A percentile compares a stretch with the other conserved stretches of the same genome.
Conservation (phyloP, 2,888 invertebrate genomes). For the Heliconius charithonia region DNA sequence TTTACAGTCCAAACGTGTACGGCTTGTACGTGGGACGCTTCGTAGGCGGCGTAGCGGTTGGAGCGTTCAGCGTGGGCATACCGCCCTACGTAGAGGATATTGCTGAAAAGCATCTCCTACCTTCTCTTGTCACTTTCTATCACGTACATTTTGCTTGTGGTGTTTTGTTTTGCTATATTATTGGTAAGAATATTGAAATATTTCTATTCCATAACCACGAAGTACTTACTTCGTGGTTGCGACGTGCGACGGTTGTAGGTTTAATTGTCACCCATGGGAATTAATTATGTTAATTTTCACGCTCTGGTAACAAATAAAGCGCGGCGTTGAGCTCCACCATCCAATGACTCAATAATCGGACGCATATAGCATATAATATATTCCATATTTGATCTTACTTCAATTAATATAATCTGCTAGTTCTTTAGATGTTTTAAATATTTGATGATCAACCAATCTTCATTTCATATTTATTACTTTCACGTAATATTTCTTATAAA, state of each 20-base stretch:
- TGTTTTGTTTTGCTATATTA: slow-evolving; percentile 84
- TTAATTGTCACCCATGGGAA: too few species aligned
- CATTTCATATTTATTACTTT: slow-evolving; percentile 18
- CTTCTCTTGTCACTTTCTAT: slow-evolving; percentile 86
- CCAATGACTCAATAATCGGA: too few species aligned
- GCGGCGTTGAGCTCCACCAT: too few species aligned
- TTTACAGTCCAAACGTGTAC: slow-evolving; percentile 73
- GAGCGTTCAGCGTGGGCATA: slow-evolving; percentile 85
- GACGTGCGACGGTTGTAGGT: too few species aligned
- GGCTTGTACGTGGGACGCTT: slow-evolving; percentile 82
- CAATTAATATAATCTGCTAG: not conserved
- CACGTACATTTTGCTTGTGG: slow-evolving; percentile 88
- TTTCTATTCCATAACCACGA: too few species aligned
- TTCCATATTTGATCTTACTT: not conserved
- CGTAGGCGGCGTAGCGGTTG: slow-evolving; percentile 85
- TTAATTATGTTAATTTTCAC: too few species aligned
- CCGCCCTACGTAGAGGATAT: slow-evolving; percentile 87
- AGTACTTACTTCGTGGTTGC: too few species aligned
- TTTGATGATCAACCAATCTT: not conserved
- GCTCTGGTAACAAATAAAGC: too few species aligned
- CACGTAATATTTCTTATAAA: not conserved
- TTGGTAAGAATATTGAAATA: slow-evolving; percentile 63
- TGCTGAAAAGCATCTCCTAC: slow-evolving; percentile 85
- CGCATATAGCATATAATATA: too few species aligned
- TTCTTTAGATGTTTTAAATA: slow-evolving; percentile 1